Base-by-base conservation (phyloP, 2,113 vertebrate genomes). In the Lasiurus borealis region DNA sequence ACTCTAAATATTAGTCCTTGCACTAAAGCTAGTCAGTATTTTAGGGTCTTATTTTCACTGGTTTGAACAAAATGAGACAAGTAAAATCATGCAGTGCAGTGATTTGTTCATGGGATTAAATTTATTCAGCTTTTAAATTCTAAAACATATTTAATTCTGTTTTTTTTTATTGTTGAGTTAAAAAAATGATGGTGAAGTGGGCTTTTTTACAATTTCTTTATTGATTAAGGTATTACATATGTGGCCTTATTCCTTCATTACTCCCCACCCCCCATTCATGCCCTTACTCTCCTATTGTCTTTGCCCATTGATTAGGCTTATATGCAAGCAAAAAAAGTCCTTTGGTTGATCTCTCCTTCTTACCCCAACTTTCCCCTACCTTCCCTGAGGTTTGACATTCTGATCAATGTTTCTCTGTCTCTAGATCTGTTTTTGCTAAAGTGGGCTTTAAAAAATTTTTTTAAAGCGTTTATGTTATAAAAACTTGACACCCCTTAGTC, bases 1-100 rank as follows among this genome's bases (percentile, higher is more conserved):
- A 3, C 5, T 44, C 31, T 44, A 92, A 40, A 52, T 18, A 36
- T 36, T 21, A 21, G 2, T 36, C 46, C 23, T 75, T 59, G 1
- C 3, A 5, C 18, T 34, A 40, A 44, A 84, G 29, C 59, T 62
- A 12, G 4, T 62, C 72, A 34, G 2, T 6, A 18, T 4, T 8
- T 83, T 13, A 19, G 36, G 19, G n/a, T 1, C 44, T 44, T 57
- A 16, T 48, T 68, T 52, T 36, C 34, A 72, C 9, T 88, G 34
- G 23, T 91, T 50, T 82, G 68, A 93, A 88, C 46, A 94, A 95
- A 93, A 88, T 62, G 44, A 85, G 36, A 71, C 44, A 85, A 93
- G 25, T 14, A 44, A 88, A 50, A 93, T 10, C 0, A 12, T 23
- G 57, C 59, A 62, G 0, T 23, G 19, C 8, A 52, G 3, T 71